A percentile compares a stretch with the other conserved stretches of the same genome.
phyloP scores from a whole-genome alignment of 2,113 vertebrate species.

The Indicator indicator region DNA sequence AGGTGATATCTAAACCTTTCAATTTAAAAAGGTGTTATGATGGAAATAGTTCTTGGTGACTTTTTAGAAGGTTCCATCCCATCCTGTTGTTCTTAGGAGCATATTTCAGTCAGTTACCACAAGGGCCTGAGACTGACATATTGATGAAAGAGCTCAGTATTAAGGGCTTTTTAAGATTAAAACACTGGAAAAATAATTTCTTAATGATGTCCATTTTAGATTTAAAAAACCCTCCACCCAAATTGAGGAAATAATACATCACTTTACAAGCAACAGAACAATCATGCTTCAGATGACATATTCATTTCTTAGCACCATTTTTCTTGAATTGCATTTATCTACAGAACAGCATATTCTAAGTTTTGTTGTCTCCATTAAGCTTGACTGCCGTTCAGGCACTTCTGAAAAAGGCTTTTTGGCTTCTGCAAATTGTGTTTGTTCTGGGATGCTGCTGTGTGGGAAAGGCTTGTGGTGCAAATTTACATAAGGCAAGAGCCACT shows the following conservation, averaged over 20 bases:
- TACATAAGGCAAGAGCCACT: not conserved
- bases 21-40: not conserved
- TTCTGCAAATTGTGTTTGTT: not conserved
- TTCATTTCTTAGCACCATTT: not conserved
- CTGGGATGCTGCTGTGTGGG: not conserved
- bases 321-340: not conserved
- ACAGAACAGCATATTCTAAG: accelerated
- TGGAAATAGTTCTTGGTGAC: not conserved
- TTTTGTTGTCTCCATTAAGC: not conserved
- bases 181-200: not conserved
- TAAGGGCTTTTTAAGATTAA: not conserved
- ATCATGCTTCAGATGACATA: not conserved
- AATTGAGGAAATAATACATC: not conserved
- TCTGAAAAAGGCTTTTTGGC: not conserved
- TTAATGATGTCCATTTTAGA: not conserved
- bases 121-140: not conserved
- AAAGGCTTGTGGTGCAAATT: not conserved
- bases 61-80: not conserved
- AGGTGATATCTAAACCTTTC: not conserved
- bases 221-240: not conserved
- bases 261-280: not conserved
- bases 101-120: not conserved
- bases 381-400: not conserved
- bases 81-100: not conserved
- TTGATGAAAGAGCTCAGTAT: not conserved